Base-by-base conservation (phyloP, 1,140 invertebrate genomes). In the Sycophila sp. region DNA sequence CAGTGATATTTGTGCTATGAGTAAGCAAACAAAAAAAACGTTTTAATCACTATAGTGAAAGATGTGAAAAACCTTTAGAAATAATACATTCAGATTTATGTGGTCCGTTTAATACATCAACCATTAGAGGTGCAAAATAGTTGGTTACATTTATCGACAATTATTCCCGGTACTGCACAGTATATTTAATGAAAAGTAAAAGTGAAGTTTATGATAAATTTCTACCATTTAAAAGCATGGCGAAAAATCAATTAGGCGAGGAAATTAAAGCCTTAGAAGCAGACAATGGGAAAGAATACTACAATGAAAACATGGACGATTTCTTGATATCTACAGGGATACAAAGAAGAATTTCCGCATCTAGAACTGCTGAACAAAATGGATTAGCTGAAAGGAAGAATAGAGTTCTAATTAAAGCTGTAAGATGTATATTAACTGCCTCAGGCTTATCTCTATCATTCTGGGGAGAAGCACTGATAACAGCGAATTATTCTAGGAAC, bases 331-430 rank as follows among this genome's bases (percentile, higher is more conserved):
- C n/a, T n/a, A n/a, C 73, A 76, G 51, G 71, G 49, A 34, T 77
- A 2, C n/a, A 8, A 2, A 34, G 64, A 8, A 58, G 71, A 38
- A 36, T 74, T 1, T 71, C 71, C 0, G 36, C 71, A 5, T 42
- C 67, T 0, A 49, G 69, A 28, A 73, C 66, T 78, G 83, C 85
- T 19, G 76, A 86, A 67, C 82, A 86, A 73, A 87, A 88, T 75
- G 85, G 86, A 4, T 72, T 85, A 11, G 78, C 83, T 7, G 86
- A 87, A 62, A 47, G 80, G 34, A 74, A 74, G 32, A 87, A 87
- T 74, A 73, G 83, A 17, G 82, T 79, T 4, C 58, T 85, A 26
- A 51, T 81, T 13, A 78, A 85, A 28, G 51, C 55, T 36, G 38
- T 53, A 30, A 63, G 69, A 63, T 73, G 73, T 59, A 49, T 77